These are phyloP conservation scores for Mystacides longicornis DNA, from an alignment of 2,888 invertebrate genomes.

Conservation along the genomic window DNA sequence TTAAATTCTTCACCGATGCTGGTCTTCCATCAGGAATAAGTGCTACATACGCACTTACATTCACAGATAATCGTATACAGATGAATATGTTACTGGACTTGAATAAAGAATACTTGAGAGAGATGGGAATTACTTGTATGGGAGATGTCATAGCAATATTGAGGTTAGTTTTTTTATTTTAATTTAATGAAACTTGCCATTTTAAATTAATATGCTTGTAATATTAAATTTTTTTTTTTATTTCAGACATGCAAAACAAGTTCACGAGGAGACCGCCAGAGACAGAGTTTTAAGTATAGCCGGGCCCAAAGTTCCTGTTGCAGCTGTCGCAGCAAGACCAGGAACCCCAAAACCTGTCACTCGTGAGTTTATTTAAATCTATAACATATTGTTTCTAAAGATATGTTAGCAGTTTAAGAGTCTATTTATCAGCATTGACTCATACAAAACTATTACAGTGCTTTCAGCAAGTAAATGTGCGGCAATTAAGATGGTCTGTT, in stretches of 20 bases:
- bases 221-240: neutral
- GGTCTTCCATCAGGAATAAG: constrained; percentile 75
- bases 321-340: constrained; percentile 41
- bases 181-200: too few relatives aligned
- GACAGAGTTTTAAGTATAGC: constrained; percentile 45
- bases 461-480: too few relatives aligned
- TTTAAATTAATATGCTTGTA: too few relatives aligned
- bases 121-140: constrained; percentile 80
- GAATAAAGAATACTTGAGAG: constrained; percentile 77
- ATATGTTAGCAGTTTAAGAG: too few relatives aligned
- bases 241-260: constrained; percentile 51
- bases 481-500: too few relatives aligned
- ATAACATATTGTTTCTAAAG: too few relatives aligned
- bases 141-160: constrained; percentile 64
- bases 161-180: constrained; percentile 46
- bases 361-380: constrained; percentile 36
- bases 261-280: constrained; percentile 51
- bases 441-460: too few relatives aligned
- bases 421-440: too few relatives aligned
- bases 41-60: constrained; percentile 77
- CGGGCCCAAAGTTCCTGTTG: constrained; percentile 42
- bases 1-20: constrained; percentile 77
- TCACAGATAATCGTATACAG: constrained; percentile 80
- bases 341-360: constrained; percentile 36
- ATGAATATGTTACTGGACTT: constrained; percentile 80